A percentile compares a stretch with the other conserved stretches of the same genome.
phyloP scores from a whole-genome alignment of 2,113 vertebrate genomes.

The Dromas ardeola region DNA sequence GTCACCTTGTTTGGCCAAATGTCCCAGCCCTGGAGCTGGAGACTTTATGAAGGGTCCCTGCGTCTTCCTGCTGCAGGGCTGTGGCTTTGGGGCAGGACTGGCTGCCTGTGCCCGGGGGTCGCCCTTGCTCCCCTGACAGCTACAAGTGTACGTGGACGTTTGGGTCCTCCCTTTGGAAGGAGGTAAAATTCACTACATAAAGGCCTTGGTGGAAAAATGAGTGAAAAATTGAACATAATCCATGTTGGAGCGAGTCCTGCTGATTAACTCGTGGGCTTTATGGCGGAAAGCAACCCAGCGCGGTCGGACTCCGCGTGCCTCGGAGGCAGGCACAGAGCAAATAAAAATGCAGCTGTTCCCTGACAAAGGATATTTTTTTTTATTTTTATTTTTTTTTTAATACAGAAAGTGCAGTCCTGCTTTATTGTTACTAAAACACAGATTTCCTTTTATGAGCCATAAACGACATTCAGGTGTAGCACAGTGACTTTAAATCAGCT shows the following conservation, averaged over 20 bases:
- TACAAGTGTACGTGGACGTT: rapidly evolving
- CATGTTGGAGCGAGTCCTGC: not conserved
- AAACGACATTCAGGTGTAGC: not conserved
- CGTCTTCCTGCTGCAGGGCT: not conserved
- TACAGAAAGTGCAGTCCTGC: not conserved
- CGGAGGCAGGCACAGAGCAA: not conserved
- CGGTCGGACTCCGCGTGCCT: not conserved
- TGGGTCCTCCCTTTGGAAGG: not conserved
- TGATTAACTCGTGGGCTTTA: not conserved
- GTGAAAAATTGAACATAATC: not conserved
- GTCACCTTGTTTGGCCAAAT: not conserved
- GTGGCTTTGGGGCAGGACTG: not conserved
- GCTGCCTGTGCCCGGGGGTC: not conserved
- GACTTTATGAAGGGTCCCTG: not conserved
- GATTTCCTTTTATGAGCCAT: slow-evolving; percentile 40
- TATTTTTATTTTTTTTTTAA: not conserved
- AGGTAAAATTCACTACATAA: not conserved
- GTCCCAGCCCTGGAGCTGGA: rapidly evolving
- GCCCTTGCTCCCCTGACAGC: not conserved
- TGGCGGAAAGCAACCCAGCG: not conserved
- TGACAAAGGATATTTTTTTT: not conserved
- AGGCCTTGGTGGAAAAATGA: not conserved
- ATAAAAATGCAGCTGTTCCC: not conserved
- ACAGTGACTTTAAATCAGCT: slow-evolving; percentile 37
- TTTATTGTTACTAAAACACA: slow-evolving; percentile 46